Base-by-base conservation (phyloP, 2,888 invertebrate genomes). In the Ormyrus pomaceus region DNA sequence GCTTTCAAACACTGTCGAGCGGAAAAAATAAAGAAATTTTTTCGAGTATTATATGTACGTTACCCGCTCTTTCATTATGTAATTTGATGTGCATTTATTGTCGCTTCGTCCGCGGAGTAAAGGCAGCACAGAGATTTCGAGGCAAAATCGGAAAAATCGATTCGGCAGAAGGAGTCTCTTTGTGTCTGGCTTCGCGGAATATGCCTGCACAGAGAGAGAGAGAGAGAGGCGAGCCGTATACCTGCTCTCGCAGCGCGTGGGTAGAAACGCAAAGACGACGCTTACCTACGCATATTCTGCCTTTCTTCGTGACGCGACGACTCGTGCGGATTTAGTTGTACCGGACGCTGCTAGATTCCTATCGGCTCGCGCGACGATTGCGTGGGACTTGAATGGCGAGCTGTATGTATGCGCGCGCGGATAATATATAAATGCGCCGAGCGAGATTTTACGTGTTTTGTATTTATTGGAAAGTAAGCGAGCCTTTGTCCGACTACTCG, bases 301-400 rank as follows among this genome's bases (percentile, higher is more conserved):
- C 45, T 65, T 65, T 50, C 50, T 65, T 50, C 64, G 50, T 65
- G 64, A 34, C 34, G 34, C n/a, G 4, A 8, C 65, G 34, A 51
- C 51, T 10, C 51, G n/a, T 4, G 65, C 53, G 50, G 65, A 66
- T 66, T 66, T 66, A 51, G 65, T 34, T 66, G 65, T 66, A 53
- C 65, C 51, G 65, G 64, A 65, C 64, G 58, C 53, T n/a, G 58
- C 59, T 46, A 70, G 70, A 70, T 59, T 34, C 19, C 50, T 59
- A 59, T 59, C 70, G 48, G 11, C 9, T 9, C 69, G 69, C 10
- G 46, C 11, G 8, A n/a, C 34, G 59, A 53, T 62, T 64, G 73
- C 73, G 73, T 73, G 64, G 73, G 73, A 45, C 64, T 64, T 13
- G n/a, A 45, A 62, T 10, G 71, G 58, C 74, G 68, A 77, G 72